Percentiles rank a stretch among this genome's conserved stretches.
Conservation (phyloP, 1,140 invertebrate genomes). For the Drosophila seguyi region DNA sequence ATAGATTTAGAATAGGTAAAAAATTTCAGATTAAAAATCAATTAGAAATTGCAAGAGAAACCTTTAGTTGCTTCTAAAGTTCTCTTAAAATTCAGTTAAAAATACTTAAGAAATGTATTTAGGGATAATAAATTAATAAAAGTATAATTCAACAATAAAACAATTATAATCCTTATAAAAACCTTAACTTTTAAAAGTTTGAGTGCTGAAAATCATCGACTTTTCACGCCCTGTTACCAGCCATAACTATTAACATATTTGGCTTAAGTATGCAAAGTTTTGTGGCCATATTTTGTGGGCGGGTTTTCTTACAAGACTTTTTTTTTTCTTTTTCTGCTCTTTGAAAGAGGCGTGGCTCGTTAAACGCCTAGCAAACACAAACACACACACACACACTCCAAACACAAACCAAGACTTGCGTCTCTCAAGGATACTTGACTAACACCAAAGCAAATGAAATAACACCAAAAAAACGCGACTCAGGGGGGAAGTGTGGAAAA, state of each 20-base stretch:
- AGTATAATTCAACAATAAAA: too few species aligned
- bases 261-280: conserved; percentile 22
- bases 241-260: conserved; percentile 32
- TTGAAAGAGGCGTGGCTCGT: background rate
- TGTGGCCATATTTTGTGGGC: background rate
- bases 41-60: background rate
- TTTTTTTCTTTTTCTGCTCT: background rate
- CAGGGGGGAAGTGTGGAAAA: conserved; percentile 4
- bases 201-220: background rate
- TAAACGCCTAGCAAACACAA: conserved; percentile 8
- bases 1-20: background rate
- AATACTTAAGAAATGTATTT: background rate
- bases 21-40: background rate
- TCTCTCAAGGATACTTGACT: conserved; percentile 27
- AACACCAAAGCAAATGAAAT: conserved; percentile 38
- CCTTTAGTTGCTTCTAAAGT: background rate
- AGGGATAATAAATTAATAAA: background rate
- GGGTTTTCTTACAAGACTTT: background rate
- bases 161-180: background rate
- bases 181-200: background rate
- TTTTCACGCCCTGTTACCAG: background rate
- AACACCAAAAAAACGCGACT: conserved; percentile 4
- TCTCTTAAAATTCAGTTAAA: background rate
- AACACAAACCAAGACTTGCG: background rate
- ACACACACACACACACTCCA: background rate